These are phyloP conservation scores for Hedya salicella DNA, from an alignment of 2,888 invertebrate species.

Conservation along the genomic window DNA sequence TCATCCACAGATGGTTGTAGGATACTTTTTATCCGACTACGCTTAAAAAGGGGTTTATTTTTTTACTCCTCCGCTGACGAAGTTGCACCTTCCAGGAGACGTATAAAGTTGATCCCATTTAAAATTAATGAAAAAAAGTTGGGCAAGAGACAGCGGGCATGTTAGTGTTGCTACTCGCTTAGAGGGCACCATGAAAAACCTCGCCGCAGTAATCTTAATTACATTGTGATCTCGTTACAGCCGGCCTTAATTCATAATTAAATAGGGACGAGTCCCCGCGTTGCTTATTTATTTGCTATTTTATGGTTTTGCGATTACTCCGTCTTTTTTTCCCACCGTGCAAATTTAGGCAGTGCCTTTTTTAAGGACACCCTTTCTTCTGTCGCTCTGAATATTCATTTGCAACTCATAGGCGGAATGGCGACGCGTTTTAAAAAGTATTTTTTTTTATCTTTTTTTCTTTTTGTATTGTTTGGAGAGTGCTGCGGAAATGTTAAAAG, in stretches of 20 bases:
- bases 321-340: slow-evolving; percentile 63
- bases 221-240: slow-evolving; percentile 83
- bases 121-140: slow-evolving; percentile 57
- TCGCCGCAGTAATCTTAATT: slow-evolving; percentile 83
- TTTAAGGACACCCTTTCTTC: slow-evolving; percentile 76
- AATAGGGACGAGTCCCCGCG: slow-evolving; percentile 78
- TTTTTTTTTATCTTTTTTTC: slow-evolving; percentile 66
- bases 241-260: slow-evolving; percentile 83
- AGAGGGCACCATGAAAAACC: slow-evolving; percentile 72
- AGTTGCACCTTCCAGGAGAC: too few relatives aligned
- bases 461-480: slow-evolving; percentile 65
- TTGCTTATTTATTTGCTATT: slow-evolving; percentile 81
- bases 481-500: slow-evolving; percentile 67
- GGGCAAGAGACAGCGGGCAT: slow-evolving; percentile 48
- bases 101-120: slow-evolving; percentile 43
- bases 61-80: too few relatives aligned
- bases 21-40: too few relatives aligned
- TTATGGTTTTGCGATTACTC: slow-evolving; percentile 77
- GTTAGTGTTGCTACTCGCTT: slow-evolving; percentile 71
- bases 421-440: slow-evolving; percentile 74
- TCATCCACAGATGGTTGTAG: too few relatives aligned
- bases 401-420: slow-evolving; percentile 76
- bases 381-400: slow-evolving; percentile 81
- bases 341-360: slow-evolving; percentile 69
- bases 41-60: too few relatives aligned